These are phyloP conservation scores for Nanorana parkeri DNA, from an alignment of 2,113 vertebrate genomes.

Conservation along the genomic window DNA sequence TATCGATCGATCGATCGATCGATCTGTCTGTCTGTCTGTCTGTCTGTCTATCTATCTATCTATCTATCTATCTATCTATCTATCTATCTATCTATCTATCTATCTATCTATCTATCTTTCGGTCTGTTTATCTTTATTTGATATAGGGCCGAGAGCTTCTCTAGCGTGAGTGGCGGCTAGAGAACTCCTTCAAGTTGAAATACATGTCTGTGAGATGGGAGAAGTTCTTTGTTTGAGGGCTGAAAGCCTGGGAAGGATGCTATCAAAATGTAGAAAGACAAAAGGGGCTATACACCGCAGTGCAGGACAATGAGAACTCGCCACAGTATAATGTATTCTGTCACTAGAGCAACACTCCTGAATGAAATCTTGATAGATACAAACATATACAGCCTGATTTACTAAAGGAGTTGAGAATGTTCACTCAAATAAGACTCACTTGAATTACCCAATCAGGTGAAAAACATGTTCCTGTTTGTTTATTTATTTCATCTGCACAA, in stretches of 20 bases:
- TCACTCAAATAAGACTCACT: too few relatives aligned
- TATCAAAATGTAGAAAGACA: background rate
- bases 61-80: slow-evolving; percentile 20
- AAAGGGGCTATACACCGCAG: too few relatives aligned
- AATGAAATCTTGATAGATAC: too few relatives aligned
- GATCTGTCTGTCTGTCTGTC: slow-evolving; percentile 34
- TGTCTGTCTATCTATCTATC: background rate
- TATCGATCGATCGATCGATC: background rate
- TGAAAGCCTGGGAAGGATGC: slow-evolving; percentile 6
- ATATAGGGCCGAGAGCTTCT: background rate
- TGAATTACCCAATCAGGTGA: too few relatives aligned
- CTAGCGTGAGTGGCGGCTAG: background rate
- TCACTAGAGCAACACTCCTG: too few relatives aligned
- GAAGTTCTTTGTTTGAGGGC: slow-evolving; percentile 17
- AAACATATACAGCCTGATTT: too few relatives aligned
- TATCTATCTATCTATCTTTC: slow-evolving; percentile 27
- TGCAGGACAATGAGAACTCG: too few relatives aligned
- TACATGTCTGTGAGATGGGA: slow-evolving; percentile 2
- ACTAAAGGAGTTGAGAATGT: too few relatives aligned
- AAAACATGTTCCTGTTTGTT: too few relatives aligned
- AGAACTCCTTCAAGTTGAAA: slow-evolving; percentile 45
- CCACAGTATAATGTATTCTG: too few relatives aligned
- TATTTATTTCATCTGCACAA: too few relatives aligned
- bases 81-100: slow-evolving; percentile 17
- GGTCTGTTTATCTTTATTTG: background rate